phyloP scores from a whole-genome alignment of 2,888 invertebrate genomes.

The Dryobotodes eremita region DNA sequence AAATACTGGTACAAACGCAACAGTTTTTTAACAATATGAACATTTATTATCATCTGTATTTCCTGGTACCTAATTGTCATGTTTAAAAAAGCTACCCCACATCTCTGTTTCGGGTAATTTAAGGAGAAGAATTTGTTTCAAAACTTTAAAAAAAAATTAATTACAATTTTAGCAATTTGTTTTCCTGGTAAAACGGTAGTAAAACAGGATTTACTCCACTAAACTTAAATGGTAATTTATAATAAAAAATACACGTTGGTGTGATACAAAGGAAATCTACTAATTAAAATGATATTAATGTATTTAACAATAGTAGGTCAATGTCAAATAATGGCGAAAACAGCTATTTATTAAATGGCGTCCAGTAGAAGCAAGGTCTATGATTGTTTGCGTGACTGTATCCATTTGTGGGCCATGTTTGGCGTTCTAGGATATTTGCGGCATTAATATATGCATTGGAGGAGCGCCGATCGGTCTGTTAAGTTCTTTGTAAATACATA shows the following conservation, averaged over 20 bases:
- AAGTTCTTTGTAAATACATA: constrained; percentile 62
- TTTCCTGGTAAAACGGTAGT: not conserved
- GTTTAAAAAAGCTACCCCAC: not conserved
- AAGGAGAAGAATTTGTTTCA: too few relatives aligned
- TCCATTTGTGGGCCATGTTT: constrained; percentile 76
- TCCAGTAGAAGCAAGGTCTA: constrained; percentile 67
- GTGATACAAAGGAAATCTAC: not conserved
- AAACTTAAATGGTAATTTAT: constrained; percentile 5
- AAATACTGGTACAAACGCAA: not conserved
- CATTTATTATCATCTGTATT: not conserved
- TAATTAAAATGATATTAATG: constrained; percentile 21
- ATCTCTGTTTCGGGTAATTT: constrained; percentile 13
- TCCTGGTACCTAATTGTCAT: not conserved
- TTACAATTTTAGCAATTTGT: constrained; percentile 6
- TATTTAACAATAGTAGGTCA: constrained; percentile 52
- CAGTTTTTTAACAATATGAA: not conserved
- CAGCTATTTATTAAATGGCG: constrained; percentile 58
- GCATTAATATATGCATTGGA: constrained; percentile 70
- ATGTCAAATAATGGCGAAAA: constrained; percentile 58
- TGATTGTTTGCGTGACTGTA: constrained; percentile 78
- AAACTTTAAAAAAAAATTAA: too few relatives aligned
- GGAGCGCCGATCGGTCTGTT: constrained; percentile 68
- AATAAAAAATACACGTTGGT: not conserved
- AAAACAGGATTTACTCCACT: not conserved
- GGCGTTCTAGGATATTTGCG: constrained; percentile 77